phyloP scores from a whole-genome alignment of 1,140 invertebrate species.

The Heterodera carotae region DNA sequence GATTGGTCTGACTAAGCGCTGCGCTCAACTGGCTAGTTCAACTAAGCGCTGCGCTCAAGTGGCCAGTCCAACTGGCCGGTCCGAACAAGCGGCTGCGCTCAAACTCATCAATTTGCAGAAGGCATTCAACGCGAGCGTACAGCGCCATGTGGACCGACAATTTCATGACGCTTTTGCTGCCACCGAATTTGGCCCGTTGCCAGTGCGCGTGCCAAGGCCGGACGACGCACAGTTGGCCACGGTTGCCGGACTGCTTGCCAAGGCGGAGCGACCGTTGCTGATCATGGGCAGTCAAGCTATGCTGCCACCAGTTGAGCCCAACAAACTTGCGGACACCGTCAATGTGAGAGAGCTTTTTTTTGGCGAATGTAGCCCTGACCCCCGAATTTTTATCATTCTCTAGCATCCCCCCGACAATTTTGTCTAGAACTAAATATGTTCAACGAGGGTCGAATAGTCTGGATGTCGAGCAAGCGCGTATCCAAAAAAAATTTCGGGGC shows the following conservation, averaged over 20 bases:
- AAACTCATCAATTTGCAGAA: slow-evolving; percentile 46
- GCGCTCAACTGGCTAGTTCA: too few relatives aligned
- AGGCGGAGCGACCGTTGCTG: slow-evolving; percentile 68
- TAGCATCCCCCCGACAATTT: too few relatives aligned
- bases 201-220: slow-evolving; percentile 66
- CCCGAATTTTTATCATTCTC: too few relatives aligned
- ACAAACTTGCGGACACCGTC: slow-evolving; percentile 68
- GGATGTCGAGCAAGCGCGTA: too few relatives aligned
- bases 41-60: too few relatives aligned
- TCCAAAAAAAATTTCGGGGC: too few relatives aligned
- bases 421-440: too few relatives aligned
- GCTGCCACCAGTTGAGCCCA: slow-evolving; percentile 69
- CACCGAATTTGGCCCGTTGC: slow-evolving; percentile 68
- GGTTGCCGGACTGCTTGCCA: slow-evolving; percentile 67
- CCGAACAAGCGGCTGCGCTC: too few relatives aligned
- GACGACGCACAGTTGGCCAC: slow-evolving; percentile 65
- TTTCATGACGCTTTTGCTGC: slow-evolving; percentile 72
- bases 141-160: slow-evolving; percentile 71
- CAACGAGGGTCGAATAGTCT: too few relatives aligned
- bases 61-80: too few relatives aligned
- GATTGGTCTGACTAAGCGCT: too few relatives aligned
- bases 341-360: slow-evolving; percentile 66
- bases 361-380: too few relatives aligned
- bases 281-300: slow-evolving; percentile 73
- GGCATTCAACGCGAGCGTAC: slow-evolving; percentile 68